Evolutionary conservation across 1,140 invertebrate genomes (phyloP).

Genomic region (Achatina immaculata): DNA sequence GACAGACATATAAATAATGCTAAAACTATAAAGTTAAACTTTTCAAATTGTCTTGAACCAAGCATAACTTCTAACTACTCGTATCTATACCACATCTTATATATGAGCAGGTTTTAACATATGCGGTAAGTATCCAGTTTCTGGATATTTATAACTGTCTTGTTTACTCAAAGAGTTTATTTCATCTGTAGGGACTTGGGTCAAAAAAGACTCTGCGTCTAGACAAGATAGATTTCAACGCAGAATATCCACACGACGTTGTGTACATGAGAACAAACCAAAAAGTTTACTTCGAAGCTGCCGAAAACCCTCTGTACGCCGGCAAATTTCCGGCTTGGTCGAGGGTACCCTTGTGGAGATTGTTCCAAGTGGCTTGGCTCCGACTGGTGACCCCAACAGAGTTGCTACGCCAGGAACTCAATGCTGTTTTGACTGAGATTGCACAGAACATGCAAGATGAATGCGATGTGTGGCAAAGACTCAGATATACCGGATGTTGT

Average conservation of each 20-base stretch:
- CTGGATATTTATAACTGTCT: too few species aligned
- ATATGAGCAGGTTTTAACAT: too few species aligned
- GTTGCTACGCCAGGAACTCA: background rate
- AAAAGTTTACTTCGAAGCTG: background rate
- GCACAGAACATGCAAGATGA: background rate
- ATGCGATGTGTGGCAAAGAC: background rate
- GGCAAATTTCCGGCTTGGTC: background rate
- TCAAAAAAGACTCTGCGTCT: background rate
- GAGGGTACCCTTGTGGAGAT: background rate
- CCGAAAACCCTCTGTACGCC: conserved; percentile 19
- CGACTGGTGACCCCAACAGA: background rate
- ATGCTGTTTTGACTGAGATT: background rate
- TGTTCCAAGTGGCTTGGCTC: background rate
- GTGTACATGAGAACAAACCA: conserved; percentile 40
- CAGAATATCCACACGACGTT: conserved; percentile 33
- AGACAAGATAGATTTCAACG: conserved; percentile 37
- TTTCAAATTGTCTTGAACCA: too few species aligned
- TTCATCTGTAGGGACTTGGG: too few species aligned
- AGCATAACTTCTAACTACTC: too few species aligned
- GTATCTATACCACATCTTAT: too few species aligned
- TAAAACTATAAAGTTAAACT: too few species aligned
- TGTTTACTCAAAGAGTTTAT: too few species aligned
- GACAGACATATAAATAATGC: too few species aligned
- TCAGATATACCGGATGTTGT: background rate
- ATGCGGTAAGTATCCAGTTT: too few species aligned